Evolutionary conservation across 2,113 vertebrate genomes (phyloP).

Genomic region (Istiophorus platypterus): DNA sequence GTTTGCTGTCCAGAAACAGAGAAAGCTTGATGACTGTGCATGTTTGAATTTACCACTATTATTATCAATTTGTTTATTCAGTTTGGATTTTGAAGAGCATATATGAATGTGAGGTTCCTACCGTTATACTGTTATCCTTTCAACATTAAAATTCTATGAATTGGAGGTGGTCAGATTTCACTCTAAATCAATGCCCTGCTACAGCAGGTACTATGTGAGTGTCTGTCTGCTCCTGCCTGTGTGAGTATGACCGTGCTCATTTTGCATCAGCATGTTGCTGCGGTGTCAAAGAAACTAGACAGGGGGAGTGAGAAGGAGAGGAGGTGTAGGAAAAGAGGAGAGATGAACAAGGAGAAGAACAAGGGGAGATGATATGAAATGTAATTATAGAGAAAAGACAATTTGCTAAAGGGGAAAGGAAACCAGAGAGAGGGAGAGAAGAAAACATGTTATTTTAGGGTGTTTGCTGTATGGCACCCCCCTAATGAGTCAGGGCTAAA

Average conservation of each 20-base stretch:
- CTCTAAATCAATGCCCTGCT: not conserved
- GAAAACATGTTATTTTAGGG: not conserved
- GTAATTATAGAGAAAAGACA: not conserved
- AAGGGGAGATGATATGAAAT: not conserved
- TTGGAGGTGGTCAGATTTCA: not conserved
- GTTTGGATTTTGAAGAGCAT: not conserved
- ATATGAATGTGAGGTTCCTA: not conserved
- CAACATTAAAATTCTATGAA: not conserved
- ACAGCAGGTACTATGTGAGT: not conserved
- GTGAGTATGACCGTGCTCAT: not conserved
- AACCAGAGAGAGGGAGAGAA: not conserved
- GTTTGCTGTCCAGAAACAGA: not conserved
- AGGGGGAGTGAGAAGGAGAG: not conserved
- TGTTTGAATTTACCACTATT: not conserved
- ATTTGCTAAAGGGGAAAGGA: not conserved
- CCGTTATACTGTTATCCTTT: not conserved
- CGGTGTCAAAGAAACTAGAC: not conserved
- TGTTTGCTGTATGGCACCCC: not conserved
- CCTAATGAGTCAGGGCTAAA: not conserved
- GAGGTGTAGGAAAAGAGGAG: not conserved
- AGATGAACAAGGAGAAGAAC: not conserved
- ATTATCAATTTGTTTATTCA: too few relatives aligned
- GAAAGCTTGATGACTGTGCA: not conserved
- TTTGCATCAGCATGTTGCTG: not conserved
- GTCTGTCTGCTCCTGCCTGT: not conserved